phyloP scores from a whole-genome alignment of 2,113 vertebrate genomes.

The Lophura nycthemera region DNA sequence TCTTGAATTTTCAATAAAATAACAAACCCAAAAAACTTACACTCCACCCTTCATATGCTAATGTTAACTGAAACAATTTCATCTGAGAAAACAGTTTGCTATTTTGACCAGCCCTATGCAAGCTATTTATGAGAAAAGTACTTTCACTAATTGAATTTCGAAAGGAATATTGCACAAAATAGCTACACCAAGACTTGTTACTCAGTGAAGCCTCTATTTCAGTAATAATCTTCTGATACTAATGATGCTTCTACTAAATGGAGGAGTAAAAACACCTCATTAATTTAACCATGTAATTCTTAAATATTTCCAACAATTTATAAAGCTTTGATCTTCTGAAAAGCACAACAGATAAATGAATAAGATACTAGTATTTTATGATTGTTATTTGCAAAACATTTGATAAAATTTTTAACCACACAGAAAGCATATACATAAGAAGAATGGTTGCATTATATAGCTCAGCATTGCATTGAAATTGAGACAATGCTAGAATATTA shows the following conservation, averaged over 20 bases:
- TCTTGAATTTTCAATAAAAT: neutral
- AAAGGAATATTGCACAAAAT: constrained; percentile 11
- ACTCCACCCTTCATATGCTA: neutral
- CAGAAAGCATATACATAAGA: neutral
- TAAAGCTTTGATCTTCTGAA: constrained; percentile 20
- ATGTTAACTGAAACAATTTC: neutral
- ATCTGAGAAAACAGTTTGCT: neutral
- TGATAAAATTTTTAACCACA: neutral
- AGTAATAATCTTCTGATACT: neutral
- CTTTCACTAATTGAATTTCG: constrained; percentile 27
- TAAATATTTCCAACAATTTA: neutral
- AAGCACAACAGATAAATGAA: constrained; percentile 13
- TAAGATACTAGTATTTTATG: neutral
- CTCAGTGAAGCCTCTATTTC: constrained; percentile 14
- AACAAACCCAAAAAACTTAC: neutral
- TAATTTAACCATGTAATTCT: constrained; percentile 19
- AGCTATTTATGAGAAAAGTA: neutral
- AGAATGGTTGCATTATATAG: neutral
- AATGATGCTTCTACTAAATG: neutral
- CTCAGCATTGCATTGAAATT: neutral
- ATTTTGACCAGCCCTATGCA: neutral
- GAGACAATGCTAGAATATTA: neutral
- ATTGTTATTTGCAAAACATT: neutral
- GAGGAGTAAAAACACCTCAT: neutral
- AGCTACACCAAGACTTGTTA: neutral